Percentiles rank a stretch among this genome's conserved stretches.
phyloP scores from a whole-genome alignment of 2,797 vertebrate genomes.

The Hippopotamyrus pictus region DNA sequence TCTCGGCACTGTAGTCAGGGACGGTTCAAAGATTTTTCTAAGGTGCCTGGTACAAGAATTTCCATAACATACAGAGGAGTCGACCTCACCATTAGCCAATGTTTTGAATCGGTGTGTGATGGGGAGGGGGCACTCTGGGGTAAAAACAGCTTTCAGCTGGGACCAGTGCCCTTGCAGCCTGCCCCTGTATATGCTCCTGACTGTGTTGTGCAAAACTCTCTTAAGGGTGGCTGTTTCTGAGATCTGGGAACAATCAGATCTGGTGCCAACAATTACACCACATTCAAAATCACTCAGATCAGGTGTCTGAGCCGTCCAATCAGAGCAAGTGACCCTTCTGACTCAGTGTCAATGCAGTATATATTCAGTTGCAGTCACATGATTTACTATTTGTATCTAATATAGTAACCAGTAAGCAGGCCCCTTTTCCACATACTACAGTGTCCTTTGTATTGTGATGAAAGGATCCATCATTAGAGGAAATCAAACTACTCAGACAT shows the following conservation, averaged over 20 bases:
- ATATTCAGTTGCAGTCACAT: background rate
- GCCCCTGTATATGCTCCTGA: background rate
- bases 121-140: background rate
- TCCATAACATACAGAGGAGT: background rate
- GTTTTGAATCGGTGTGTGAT: background rate
- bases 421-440: background rate
- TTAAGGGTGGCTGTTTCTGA: background rate
- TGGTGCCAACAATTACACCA: background rate
- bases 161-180: background rate
- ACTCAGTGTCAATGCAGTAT: background rate
- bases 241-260: background rate
- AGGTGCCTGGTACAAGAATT: background rate
- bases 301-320: background rate
- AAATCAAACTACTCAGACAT: background rate
- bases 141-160: background rate
- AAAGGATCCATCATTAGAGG: background rate
- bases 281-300: background rate
- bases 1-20: background rate
- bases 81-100: background rate
- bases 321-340: background rate
- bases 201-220: background rate
- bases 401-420: background rate
- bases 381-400: background rate
- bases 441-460: background rate
- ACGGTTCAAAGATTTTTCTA: background rate